Conservation (phyloP, 2,888 invertebrate species). For the Patella ulyssiponensis region DNA sequence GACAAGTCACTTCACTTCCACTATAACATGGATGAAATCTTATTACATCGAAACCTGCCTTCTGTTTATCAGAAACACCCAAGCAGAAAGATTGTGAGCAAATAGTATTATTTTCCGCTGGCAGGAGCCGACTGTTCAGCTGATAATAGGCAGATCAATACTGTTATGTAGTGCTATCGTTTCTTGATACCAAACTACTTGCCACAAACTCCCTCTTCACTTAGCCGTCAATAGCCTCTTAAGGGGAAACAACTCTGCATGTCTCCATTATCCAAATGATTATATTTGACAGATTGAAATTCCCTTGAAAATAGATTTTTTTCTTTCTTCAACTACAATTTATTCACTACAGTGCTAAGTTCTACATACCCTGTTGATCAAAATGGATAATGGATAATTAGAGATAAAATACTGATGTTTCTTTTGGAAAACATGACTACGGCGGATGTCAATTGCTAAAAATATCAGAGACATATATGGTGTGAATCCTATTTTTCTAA, state of each 20-base stretch:
- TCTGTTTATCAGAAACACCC: neutral
- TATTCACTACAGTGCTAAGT: no score
- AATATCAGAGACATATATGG: no score
- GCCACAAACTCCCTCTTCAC: constrained; percentile 9
- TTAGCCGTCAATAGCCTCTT: constrained; percentile 9
- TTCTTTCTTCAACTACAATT: no score
- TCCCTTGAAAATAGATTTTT: no score
- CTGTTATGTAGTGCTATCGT: constrained; percentile 11
- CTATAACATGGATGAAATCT: no score
- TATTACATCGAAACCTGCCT: neutral
- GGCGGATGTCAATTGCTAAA: no score
- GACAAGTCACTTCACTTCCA: no score
- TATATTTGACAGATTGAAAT: neutral
- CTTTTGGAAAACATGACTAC: no score
- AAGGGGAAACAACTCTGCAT: constrained; percentile 4
- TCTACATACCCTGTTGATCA: no score
- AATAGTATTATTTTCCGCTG: neutral
- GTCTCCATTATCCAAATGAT: neutral
- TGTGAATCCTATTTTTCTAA: no score
- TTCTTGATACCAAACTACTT: constrained; percentile 13
- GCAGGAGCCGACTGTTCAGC: neutral
- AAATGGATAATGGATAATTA: no score
- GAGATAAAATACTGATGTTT: no score
- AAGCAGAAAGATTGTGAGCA: neutral
- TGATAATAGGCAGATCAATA: neutral